These are phyloP conservation scores for Cantharis nigra DNA, from an alignment of 2,888 invertebrate species.

Conservation along the genomic window DNA sequence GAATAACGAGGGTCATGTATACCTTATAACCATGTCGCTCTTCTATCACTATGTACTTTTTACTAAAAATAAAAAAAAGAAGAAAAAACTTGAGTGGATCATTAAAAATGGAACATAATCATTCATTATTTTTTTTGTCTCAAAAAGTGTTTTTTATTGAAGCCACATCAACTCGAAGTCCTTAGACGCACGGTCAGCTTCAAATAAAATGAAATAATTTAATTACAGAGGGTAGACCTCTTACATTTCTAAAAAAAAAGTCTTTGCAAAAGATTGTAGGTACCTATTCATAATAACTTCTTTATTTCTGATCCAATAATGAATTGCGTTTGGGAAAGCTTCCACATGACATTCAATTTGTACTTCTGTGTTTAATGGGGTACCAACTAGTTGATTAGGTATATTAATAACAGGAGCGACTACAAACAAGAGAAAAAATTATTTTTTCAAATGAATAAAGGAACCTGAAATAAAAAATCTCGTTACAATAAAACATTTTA, in stretches of 20 bases:
- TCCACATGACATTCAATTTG: slow-evolving; percentile 87
- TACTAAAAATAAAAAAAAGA: slow-evolving; percentile 5
- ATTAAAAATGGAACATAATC: neutral
- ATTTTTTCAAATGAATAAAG: neutral
- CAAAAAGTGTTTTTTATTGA: neutral
- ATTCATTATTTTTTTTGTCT: neutral
- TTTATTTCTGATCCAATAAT: slow-evolving; percentile 81
- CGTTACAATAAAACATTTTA: neutral
- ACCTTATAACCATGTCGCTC: slow-evolving; percentile 69
- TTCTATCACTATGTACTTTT: slow-evolving; percentile 69
- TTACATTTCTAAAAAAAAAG: neutral
- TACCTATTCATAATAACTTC: slow-evolving; percentile 82
- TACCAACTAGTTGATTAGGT: slow-evolving; percentile 85
- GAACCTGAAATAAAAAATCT: neutral
- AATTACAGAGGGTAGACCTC: neutral
- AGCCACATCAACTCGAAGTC: neutral
- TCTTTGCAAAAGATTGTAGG: slow-evolving; percentile 48
- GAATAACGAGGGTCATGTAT: slow-evolving; percentile 64
- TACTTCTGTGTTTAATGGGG: slow-evolving; percentile 84
- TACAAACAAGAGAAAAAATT: slow-evolving; percentile 52
- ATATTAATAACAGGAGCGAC: slow-evolving; percentile 89
- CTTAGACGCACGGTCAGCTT: neutral
- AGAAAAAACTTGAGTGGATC: neutral
- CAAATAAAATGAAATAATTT: neutral
- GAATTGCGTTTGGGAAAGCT: slow-evolving; percentile 78